phyloP scores from a whole-genome alignment of 2,797 vertebrate species.

The Acridotheres tristis region DNA sequence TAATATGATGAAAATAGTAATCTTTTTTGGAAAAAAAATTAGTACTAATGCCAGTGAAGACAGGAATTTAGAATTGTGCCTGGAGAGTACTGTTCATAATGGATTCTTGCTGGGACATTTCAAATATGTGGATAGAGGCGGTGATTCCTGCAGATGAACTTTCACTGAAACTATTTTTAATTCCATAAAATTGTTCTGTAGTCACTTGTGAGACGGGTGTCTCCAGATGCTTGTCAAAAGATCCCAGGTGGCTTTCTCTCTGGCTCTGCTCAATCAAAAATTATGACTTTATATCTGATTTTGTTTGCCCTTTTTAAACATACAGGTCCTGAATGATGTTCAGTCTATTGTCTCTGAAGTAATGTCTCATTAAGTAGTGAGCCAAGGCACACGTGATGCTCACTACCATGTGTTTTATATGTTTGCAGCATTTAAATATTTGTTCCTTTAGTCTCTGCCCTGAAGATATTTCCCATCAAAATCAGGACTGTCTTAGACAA shows the following conservation, averaged over 20 bases:
- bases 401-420: neutral
- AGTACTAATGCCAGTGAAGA: neutral
- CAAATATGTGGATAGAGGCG: neutral
- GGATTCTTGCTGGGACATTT: neutral
- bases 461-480: slow-evolving; percentile 13
- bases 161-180: neutral
- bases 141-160: neutral
- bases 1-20: neutral
- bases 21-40: neutral
- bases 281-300: neutral
- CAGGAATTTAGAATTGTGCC: neutral
- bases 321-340: neutral
- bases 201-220: neutral
- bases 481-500: neutral
- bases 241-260: neutral
- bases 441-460: neutral
- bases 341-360: neutral
- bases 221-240: neutral
- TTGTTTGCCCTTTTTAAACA: neutral
- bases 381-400: fast-evolving
- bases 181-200: neutral
- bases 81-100: neutral
- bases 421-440: neutral
- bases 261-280: neutral
- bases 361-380: neutral